Conservation (phyloP, 2,888 invertebrate species). For the Parthenolecanium corni region DNA sequence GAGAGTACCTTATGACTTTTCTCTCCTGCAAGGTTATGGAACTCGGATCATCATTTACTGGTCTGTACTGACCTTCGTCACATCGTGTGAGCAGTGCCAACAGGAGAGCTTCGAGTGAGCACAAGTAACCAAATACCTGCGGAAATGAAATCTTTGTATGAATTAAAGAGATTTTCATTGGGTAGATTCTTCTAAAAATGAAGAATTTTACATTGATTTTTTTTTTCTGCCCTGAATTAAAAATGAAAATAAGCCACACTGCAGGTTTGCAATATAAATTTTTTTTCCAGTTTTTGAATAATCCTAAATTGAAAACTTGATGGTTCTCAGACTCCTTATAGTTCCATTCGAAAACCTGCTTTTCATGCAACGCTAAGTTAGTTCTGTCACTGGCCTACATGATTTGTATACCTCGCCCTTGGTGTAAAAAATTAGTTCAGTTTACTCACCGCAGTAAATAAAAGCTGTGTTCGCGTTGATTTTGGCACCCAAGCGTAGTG, state of each 20-base stretch:
- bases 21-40: slow-evolving; percentile 46
- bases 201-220: too few species aligned
- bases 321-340: too few species aligned
- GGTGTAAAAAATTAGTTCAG: too few species aligned
- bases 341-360: too few species aligned
- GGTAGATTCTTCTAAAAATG: too few species aligned
- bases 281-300: background rate
- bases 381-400: too few species aligned
- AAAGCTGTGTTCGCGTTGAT: slow-evolving; percentile 57
- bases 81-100: slow-evolving; percentile 48
- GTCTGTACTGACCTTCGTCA: slow-evolving; percentile 46
- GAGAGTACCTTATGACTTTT: slow-evolving; percentile 36
- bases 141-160: slow-evolving; percentile 30
- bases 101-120: slow-evolving; percentile 49
- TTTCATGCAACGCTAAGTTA: too few species aligned
- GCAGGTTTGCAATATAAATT: background rate
- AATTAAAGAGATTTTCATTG: background rate
- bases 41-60: slow-evolving; percentile 52
- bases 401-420: too few species aligned
- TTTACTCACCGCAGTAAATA: slow-evolving; percentile 51
- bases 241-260: background rate
- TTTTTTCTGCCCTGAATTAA: too few species aligned
- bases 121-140: slow-evolving; percentile 51
- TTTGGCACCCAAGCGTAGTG: slow-evolving; percentile 57
- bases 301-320: too few species aligned